Evolutionary conservation across 2,888 invertebrate species (phyloP), one percentile per base, ranked within the genome.

Genomic region (Calameuta idolon): DNA sequence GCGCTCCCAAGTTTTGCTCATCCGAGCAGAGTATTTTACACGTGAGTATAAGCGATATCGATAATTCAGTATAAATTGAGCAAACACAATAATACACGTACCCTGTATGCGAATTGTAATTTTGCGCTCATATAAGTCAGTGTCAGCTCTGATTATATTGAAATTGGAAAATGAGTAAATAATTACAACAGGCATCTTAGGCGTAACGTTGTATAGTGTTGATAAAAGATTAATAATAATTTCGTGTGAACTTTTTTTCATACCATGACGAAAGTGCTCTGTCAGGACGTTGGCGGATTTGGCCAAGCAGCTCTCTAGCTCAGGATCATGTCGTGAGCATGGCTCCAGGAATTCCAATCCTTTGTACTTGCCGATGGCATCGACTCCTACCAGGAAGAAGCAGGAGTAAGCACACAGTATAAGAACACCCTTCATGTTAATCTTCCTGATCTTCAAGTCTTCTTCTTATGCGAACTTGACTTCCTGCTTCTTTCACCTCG

Each of bases 231-330:
- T 23, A 55, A 55, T 55, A 55, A 55, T 55, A 23, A 55, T 55
- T 55, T 23, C 23, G 23, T 23, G 1, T 9, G 0, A 55, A 55
- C 55, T 23, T 9, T 55, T 15, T 55, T 55, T 96, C 82, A 96
- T 94, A 83, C 97, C 97, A 80, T 94, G 92, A 80, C 95, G 94
- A 87, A 97, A 94, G 86, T 95, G 94, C 77, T 95, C 94, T 11
- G 96, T 93, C 78, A 97, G 93, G 77, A 94, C 93, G 90, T 97
- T 97, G 83, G 96, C 96, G 79, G 96, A 95, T 82, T 94, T 94
- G 76, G 94, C 93, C 69, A 97, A 92, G 85, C 97, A 97, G 30
- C 93, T 93, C 87, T 97, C 96, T 12, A 97, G 93, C 76, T 94
- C 92, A 3, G 95, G 94, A 88, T 96, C 96, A 80, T 92, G 92